A percentile compares a stretch with the other conserved stretches of the same genome.
Evolutionary conservation across 1,140 invertebrate species (phyloP).

Genomic region (Bombus fervidus): DNA sequence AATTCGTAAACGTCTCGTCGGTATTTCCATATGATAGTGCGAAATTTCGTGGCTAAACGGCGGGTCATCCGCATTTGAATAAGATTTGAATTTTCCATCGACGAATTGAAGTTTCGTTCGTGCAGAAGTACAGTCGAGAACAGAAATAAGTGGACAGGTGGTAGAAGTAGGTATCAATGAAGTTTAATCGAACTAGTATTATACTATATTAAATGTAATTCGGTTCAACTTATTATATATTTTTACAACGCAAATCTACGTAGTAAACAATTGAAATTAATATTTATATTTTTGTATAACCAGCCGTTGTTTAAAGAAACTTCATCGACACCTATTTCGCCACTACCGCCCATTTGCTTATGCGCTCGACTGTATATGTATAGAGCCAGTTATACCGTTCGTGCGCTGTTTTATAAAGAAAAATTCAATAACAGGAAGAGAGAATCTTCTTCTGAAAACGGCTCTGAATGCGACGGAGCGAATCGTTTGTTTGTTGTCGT

Average conservation of each 20-base stretch:
- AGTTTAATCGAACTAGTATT: background rate
- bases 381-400: too few relatives aligned
- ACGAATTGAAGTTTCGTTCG: background rate
- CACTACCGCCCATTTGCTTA: too few relatives aligned
- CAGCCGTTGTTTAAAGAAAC: too few relatives aligned
- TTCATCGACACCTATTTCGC: too few relatives aligned
- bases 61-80: conserved; percentile 48
- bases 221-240: too few relatives aligned
- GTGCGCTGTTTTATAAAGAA: background rate
- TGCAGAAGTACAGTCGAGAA: too few relatives aligned
- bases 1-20: background rate
- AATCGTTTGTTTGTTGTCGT: too few relatives aligned
- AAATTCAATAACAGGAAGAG: conserved; percentile 23
- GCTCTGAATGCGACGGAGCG: background rate
- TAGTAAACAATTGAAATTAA: too few relatives aligned
- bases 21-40: background rate
- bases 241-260: too few relatives aligned
- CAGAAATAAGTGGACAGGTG: background rate
- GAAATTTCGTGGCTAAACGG: conserved; percentile 30
- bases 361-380: background rate
- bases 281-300: too few relatives aligned
- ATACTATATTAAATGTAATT: too few relatives aligned
- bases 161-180: background rate
- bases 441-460: background rate
- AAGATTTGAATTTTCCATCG: conserved; percentile 41